phyloP scores from a whole-genome alignment of 2,888 invertebrate species.

The Drosophila percnosoma region DNA sequence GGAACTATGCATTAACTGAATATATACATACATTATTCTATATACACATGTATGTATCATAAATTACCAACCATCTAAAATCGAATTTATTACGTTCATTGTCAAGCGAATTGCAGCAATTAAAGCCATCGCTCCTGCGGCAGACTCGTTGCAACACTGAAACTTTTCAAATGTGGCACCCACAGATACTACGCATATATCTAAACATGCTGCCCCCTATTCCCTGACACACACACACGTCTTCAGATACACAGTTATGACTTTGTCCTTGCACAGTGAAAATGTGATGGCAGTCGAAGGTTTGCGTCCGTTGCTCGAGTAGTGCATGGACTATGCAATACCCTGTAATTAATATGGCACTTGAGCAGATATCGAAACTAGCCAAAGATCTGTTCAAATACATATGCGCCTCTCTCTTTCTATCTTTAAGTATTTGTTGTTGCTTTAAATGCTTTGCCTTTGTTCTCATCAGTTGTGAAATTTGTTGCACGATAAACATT shows the following conservation, averaged over 20 bases:
- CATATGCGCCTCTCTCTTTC: not conserved
- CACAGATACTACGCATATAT: slow-evolving; percentile 19
- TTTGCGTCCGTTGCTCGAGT: slow-evolving; percentile 50
- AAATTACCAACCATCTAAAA: slow-evolving; percentile 35
- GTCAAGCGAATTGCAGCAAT: slow-evolving; percentile 58
- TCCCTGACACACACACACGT: not conserved
- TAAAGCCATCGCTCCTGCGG: slow-evolving; percentile 62
- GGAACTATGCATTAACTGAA: slow-evolving; percentile 33
- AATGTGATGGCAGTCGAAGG: slow-evolving; percentile 56
- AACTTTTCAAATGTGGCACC: slow-evolving; percentile 39
- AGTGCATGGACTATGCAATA: not conserved
- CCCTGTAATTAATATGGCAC: slow-evolving; percentile 18
- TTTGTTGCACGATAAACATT: not conserved
- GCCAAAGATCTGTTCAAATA: not conserved
- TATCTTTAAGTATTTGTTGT: not conserved
- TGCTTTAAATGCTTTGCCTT: not conserved
- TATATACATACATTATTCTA: slow-evolving; percentile 16
- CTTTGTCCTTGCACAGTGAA: slow-evolving; percentile 52
- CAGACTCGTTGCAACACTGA: slow-evolving; percentile 40
- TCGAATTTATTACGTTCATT: slow-evolving; percentile 39
- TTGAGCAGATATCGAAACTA: not conserved
- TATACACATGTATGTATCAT: slow-evolving; percentile 6
- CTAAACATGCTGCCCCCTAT: not conserved
- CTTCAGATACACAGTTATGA: slow-evolving; percentile 41
- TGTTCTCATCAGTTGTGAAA: not conserved